Evolutionary conservation across 2,113 vertebrate genomes (phyloP).

Genomic region (Rousettus leschenaultii): DNA sequence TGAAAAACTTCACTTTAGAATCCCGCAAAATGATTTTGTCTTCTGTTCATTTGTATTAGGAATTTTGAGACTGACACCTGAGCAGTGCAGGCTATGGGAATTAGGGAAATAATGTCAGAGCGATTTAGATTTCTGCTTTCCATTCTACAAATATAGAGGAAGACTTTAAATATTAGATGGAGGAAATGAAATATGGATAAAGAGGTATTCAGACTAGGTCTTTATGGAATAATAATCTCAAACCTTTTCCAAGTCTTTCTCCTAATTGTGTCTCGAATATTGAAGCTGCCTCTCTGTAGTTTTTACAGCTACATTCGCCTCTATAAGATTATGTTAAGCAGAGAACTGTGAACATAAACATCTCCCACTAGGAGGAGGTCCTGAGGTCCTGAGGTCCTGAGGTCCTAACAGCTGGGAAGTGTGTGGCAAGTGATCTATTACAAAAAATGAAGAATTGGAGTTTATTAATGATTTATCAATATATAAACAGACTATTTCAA

Average conservation of each 20-base stretch:
- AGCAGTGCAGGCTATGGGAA: background rate
- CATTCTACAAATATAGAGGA: constrained; percentile 39
- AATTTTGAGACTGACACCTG: background rate
- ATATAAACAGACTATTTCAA: constrained; percentile 23
- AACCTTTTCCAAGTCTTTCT: constrained; percentile 13
- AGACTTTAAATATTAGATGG: constrained; percentile 68
- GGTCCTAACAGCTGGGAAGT: background rate
- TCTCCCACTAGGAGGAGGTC: no score
- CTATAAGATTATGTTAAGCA: background rate
- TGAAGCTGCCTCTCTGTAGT: background rate
- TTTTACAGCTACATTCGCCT: background rate
- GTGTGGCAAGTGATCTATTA: background rate
- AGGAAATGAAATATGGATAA: constrained; percentile 68
- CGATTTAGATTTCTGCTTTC: constrained; percentile 56
- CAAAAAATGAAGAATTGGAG: constrained; percentile 34
- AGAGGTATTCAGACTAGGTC: background rate
- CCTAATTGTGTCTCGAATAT: background rate
- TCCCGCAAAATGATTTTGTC: constrained; percentile 46
- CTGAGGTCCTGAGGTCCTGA: no score
- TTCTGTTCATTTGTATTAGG: constrained; percentile 43
- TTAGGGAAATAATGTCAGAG: constrained; percentile 40
- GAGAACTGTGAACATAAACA: background rate
- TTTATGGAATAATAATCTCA: constrained; percentile 37
- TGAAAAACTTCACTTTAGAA: constrained; percentile 42
- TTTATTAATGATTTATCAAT: constrained; percentile 19